Conservation (phyloP, 2,113 vertebrate genomes). For the Melanotaenia duboulayi region DNA sequence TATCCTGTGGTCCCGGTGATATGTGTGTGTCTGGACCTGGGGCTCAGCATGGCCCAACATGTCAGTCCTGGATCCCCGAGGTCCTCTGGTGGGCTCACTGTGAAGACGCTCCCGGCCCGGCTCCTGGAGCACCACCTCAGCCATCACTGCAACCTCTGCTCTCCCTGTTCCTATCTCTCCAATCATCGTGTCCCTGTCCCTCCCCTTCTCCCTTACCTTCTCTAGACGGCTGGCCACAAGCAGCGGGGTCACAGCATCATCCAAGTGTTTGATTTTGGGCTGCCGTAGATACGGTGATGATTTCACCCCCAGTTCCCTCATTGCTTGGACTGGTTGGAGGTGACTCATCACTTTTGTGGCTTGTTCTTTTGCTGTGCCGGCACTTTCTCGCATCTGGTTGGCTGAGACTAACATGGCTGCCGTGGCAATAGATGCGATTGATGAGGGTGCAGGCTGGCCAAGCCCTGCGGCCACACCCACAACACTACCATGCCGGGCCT, state of each 20-base stretch:
- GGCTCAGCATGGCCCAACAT: conserved; percentile 70
- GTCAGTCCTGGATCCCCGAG: conserved; percentile 70
- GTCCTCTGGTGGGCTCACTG: conserved; percentile 72
- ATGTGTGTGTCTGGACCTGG: conserved; percentile 66
- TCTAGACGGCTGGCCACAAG: conserved; percentile 71
- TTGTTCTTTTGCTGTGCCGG: conserved; percentile 42
- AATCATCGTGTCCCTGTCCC: conserved; percentile 65
- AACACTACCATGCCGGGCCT: conserved; percentile 54
- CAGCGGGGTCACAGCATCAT: conserved; percentile 78
- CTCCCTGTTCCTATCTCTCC: conserved; percentile 61
- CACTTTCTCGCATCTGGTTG: conserved; percentile 66
- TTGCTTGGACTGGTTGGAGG: conserved; percentile 47
- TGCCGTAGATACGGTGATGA: conserved; percentile 84
- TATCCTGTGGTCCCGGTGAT: conserved; percentile 62
- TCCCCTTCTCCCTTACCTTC: conserved; percentile 65
- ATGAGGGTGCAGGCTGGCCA: conserved; percentile 66
- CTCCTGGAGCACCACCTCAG: conserved; percentile 82
- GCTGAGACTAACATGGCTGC: conserved; percentile 74
- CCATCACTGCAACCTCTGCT: conserved; percentile 80
- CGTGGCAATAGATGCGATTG: conserved; percentile 70
- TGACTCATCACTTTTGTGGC: conserved; percentile 43
- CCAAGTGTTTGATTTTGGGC: conserved; percentile 86
- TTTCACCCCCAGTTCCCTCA: conserved; percentile 66
- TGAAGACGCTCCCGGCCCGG: conserved; percentile 72
- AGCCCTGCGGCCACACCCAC: conserved; percentile 74